phyloP scores from a whole-genome alignment of 2,113 vertebrate species.

The Etheostoma spectabile region DNA sequence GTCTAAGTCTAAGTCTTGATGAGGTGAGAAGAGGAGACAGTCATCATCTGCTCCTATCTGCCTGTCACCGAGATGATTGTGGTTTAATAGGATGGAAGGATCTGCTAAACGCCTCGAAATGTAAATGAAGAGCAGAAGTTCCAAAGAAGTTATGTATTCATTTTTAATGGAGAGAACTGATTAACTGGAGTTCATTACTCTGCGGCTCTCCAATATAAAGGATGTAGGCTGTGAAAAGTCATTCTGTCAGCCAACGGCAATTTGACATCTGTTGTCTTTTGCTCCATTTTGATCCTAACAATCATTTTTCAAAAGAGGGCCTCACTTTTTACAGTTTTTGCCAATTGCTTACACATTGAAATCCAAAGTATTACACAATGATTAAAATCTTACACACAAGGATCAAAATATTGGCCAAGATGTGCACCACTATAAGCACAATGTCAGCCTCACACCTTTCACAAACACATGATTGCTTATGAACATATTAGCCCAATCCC shows the following conservation, averaged over 20 bases:
- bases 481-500: no score
- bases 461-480: no score
- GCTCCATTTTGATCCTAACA: background rate
- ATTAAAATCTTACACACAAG: no score
- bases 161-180: constrained; percentile 8
- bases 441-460: no score
- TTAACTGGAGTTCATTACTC: constrained; percentile 23
- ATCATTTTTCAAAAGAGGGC: background rate
- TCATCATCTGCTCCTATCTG: background rate
- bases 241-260: constrained; percentile 9
- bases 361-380: no score
- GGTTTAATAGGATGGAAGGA: background rate
- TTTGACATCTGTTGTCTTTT: background rate
- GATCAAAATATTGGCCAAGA: no score
- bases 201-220: constrained; percentile 5
- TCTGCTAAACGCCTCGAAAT: background rate
- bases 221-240: constrained; percentile 14
- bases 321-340: background rate
- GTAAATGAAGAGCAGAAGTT: background rate
- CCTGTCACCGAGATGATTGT: background rate
- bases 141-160: background rate
- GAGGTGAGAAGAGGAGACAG: constrained; percentile 1
- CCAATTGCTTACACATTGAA: no score
- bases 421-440: no score
- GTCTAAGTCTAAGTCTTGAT: no score